Evolutionary conservation across 2,113 vertebrate species (phyloP).

Genomic region (Ceyx melanurus): DNA sequence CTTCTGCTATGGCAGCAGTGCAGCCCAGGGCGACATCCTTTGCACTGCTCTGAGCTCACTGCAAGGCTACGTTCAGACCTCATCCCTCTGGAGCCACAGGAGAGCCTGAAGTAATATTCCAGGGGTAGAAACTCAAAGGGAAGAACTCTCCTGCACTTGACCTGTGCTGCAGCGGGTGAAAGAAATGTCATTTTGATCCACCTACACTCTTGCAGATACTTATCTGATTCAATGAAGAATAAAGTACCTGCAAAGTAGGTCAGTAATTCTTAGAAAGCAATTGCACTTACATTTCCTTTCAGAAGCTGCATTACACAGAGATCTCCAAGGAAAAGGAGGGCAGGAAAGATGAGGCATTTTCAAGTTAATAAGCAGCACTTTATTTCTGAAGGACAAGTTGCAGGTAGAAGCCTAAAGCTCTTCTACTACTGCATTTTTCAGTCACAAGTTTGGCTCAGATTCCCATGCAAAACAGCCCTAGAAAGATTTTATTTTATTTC

Average conservation of each 20-base stretch:
- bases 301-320: neutral
- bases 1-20: neutral
- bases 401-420: neutral
- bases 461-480: neutral
- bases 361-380: neutral
- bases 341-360: neutral
- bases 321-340: constrained; percentile 6
- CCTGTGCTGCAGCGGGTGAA: fast-evolving
- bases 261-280: constrained; percentile 30
- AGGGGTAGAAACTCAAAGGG: neutral
- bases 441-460: neutral
- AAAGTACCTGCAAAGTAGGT: constrained; percentile 27
- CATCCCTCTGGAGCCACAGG: neutral
- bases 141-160: neutral
- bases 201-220: neutral
- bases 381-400: neutral
- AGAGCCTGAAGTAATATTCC: neutral
- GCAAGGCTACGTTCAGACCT: neutral
- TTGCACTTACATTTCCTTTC: neutral
- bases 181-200: neutral
- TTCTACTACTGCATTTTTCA: neutral
- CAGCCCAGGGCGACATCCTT: neutral
- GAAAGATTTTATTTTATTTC: neutral
- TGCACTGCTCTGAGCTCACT: neutral
- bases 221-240: neutral